A percentile compares a stretch with the other conserved stretches of the same genome.
Conservation (phyloP, 1,140 invertebrate species). For the Anoplolepis gracilipes region DNA sequence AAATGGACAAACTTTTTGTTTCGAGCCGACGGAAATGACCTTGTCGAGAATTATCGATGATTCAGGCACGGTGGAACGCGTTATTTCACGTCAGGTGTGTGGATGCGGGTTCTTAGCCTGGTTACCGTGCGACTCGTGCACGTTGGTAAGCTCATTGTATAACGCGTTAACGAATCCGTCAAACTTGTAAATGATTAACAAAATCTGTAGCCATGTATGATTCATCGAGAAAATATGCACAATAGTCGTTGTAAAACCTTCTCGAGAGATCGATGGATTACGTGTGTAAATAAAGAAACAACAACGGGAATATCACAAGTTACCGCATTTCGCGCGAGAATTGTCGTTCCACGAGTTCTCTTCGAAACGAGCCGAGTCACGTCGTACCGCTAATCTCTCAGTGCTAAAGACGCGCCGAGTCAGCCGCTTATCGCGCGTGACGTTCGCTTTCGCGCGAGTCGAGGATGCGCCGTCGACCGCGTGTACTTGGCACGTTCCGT, state of each 20-base stretch:
- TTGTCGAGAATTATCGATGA: slow-evolving; percentile 35
- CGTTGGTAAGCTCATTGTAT: neutral
- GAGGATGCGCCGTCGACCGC: neutral
- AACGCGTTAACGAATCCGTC: neutral
- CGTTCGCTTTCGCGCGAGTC: slow-evolving; percentile 19
- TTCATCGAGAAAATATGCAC: neutral
- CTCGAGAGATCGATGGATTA: neutral
- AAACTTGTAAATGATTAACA: neutral
- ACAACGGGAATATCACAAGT: neutral
- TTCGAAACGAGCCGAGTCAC: slow-evolving; percentile 37
- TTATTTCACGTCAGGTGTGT: slow-evolving; percentile 6
- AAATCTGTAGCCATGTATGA: neutral
- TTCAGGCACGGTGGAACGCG: neutral
- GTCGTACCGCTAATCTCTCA: slow-evolving; percentile 22
- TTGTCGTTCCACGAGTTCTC: neutral
- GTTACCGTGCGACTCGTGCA: neutral
- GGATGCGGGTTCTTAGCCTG: neutral
- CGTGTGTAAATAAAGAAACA: neutral
- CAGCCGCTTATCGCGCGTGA: slow-evolving; percentile 14
- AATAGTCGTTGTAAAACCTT: neutral
- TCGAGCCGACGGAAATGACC: neutral
- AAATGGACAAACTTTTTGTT: neutral
- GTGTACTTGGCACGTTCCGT: too few relatives aligned
- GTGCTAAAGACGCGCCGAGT: neutral
- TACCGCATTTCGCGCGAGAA: neutral